These are phyloP conservation scores for Epirrita christyi DNA, from an alignment of 2,888 invertebrate species.

Conservation along the genomic window DNA sequence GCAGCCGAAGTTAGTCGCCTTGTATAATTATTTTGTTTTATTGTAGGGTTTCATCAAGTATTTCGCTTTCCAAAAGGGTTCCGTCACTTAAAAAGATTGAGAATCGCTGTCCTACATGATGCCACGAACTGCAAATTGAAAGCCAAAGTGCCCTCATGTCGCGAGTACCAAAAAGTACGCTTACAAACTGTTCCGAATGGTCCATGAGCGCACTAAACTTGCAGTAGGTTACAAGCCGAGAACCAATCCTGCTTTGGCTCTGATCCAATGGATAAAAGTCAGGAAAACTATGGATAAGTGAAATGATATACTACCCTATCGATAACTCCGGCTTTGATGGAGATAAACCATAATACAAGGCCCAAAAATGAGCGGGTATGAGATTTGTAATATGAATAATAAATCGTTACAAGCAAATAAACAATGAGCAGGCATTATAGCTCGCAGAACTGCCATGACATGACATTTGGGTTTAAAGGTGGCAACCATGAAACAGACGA, in stretches of 20 bases:
- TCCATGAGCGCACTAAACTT: slow-evolving; percentile 51
- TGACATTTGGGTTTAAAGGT: too few relatives aligned
- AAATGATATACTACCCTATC: slow-evolving; percentile 45
- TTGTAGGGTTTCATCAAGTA: too few relatives aligned
- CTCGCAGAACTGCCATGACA: too few relatives aligned
- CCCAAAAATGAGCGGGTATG: too few relatives aligned
- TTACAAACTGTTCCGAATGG: slow-evolving; percentile 50
- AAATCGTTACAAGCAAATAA: too few relatives aligned
- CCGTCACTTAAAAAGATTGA: too few relatives aligned
- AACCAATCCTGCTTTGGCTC: slow-evolving; percentile 61
- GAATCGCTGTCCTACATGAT: neutral
- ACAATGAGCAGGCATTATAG: too few relatives aligned
- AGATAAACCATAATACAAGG: neutral
- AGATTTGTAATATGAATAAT: neutral
- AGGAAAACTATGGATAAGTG: slow-evolving; percentile 48
- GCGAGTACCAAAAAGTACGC: slow-evolving; percentile 40
- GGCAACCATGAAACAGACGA: too few relatives aligned
- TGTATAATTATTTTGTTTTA: too few relatives aligned
- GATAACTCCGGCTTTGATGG: slow-evolving; percentile 35
- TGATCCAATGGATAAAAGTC: slow-evolving; percentile 66
- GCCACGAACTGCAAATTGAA: slow-evolving; percentile 5
- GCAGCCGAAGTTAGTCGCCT: too few relatives aligned
- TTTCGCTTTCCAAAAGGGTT: too few relatives aligned
- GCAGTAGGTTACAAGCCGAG: slow-evolving; percentile 49
- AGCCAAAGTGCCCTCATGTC: slow-evolving; percentile 19